Base-by-base conservation (phyloP, 2,113 vertebrate species). In the Hippocampus mohnikei region DNA sequence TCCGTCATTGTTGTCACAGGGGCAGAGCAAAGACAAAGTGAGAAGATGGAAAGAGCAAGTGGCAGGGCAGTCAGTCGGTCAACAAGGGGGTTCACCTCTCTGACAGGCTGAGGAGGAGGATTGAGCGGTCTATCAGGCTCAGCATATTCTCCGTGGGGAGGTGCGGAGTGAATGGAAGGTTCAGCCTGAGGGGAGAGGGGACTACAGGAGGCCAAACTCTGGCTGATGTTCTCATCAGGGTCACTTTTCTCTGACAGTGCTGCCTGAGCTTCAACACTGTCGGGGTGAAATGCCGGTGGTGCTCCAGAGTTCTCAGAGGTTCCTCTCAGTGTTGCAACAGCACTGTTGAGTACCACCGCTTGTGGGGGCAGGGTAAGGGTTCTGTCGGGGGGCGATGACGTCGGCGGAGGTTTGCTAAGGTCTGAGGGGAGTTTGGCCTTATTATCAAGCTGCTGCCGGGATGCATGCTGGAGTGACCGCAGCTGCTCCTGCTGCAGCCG, bases 401-500 rank as follows among this genome's bases (percentile, higher is more conserved):
- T 80, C 65, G 79, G 75, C 77, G 85, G 77, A 27, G 81, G 76
- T 64, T 74, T 75, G 76, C 46, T 80, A 16, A 18, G 65, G 67
- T 84, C 80, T 74, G 79, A 66, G 11, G 70, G 71, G 75, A 55
- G 15, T 55, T 82, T 75, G 41, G 70, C 91, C 88, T 74, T 72
- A 78, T 83, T 81, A 29, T 67, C 86, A 10, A 84, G 88, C 5
- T 86, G 87, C 37, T 88, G 92, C 67, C 94, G 95, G 81, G 94
- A 92, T 70, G 94, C 92, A 0, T 95, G 95, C 91, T 98, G 95
- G 72, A 98, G 95, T 0, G 95, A 97, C 79, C 97, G 93, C 91
- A 98, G 95, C 89, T 98, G 96, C 89, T 98, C 96, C 91, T 96
- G 95, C 90, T 97, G 96, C 91, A 98, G 91, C 74, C 95, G 95